Percentiles rank a stretch among this genome's conserved stretches.
Conservation (phyloP, 92 coral and sea anemone species). For the Heliopora coerulea region DNA sequence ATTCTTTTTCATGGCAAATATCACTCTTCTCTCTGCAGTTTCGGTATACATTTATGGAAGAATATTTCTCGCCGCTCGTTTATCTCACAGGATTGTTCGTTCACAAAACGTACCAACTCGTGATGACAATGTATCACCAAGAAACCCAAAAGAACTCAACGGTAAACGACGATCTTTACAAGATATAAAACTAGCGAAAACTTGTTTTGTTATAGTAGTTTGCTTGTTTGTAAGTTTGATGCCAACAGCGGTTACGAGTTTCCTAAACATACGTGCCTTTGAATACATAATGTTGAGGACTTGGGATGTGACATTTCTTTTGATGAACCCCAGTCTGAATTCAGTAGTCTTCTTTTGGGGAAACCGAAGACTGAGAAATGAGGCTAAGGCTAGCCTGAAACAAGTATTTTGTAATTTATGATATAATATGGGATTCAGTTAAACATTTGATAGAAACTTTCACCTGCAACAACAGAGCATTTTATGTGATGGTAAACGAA, state of each 20-base stretch:
- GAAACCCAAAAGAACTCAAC: neutral
- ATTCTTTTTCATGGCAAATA: neutral
- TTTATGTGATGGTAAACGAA: too few relatives aligned
- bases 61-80: neutral
- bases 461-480: too few relatives aligned
- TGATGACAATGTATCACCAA: neutral
- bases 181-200: conserved; percentile 13
- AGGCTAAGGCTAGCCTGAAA: neutral
- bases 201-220: conserved; percentile 9
- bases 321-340: neutral
- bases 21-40: neutral
- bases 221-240: neutral
- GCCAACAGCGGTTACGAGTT: neutral
- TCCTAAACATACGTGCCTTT: neutral
- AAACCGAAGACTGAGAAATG: conserved; percentile 9
- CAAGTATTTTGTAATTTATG: too few relatives aligned
- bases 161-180: neutral
- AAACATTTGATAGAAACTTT: too few relatives aligned
- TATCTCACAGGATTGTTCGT: too few relatives aligned
- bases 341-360: conserved; percentile 6
- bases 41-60: neutral
- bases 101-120: neutral
- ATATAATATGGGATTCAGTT: too few relatives aligned
- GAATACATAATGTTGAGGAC: neutral
- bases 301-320: neutral